Evolutionary conservation across 2,888 invertebrate genomes (phyloP), one percentile per base, ranked within the genome.

Genomic region (Trileptium ribeirensis): DNA sequence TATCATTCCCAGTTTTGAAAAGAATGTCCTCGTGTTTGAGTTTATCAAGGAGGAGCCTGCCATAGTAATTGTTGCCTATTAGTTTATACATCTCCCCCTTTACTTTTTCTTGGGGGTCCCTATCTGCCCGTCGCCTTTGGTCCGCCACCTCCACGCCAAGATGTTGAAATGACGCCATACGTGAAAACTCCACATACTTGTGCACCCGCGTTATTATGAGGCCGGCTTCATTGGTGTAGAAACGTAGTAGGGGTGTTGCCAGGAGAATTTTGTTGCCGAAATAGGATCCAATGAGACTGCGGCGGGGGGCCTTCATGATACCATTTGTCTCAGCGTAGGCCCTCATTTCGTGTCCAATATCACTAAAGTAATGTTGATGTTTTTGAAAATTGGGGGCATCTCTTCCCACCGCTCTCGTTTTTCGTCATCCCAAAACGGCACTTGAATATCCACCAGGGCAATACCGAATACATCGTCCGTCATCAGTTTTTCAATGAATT

Each of bases 161-260:
- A 8, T 70, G 29, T 70, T 8, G 15, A n/a, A 15, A 70, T 3
- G 36, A 31, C 29, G 51, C 51, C 24, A 51, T 24, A 51, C 51
- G 24, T 15, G 8, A 51, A 51, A 51, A 51, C 51, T 51, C 51
- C 8, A 51, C 24, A 51, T 15, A 51, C 8, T 51, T 8, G 24
- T 51, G 51, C 51, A 70, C 74, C n/a, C 74, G 8, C 31, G 74
- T 70, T 31, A 70, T n/a, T 34, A 15, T 70, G 74, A 70, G 74
- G 19, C 74, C 74, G n/a, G 8, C 3, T 15, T 70, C n/a, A 15
- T 8, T 51, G 8, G 24, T 24, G 51, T 15, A 24, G 24, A 51
- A 51, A 15, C 24, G 8, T 15, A 51, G 8, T 24, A 51, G 8
- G 51, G 51, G 51, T 51, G 24, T 51, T 24, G 51, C 8, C 8